Evolutionary conservation across 2,797 vertebrate species (phyloP), one percentile per base, ranked within the genome.

Genomic region (Vespertilio murinus): DNA sequence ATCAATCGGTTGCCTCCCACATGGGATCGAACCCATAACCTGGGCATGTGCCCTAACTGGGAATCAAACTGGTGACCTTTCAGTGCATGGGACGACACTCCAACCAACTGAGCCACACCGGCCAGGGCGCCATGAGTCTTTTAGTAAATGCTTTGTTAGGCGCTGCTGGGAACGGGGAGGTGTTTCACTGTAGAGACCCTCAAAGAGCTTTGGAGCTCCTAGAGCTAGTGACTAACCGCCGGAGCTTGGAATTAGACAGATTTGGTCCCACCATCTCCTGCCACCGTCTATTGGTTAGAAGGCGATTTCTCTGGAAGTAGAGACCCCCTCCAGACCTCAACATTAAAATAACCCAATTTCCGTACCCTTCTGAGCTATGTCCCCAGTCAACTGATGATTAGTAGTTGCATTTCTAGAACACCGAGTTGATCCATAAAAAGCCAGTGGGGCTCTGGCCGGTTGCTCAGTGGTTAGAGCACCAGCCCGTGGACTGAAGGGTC

Each of bases 301-400:
- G 73, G 65, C 85, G 10, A 4, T 87, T 89, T 91, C 25, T 56
- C 80, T 16, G 35, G n/a, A 94, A 52, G 42, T 40, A 28, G 8
- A 7, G 47, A 12, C 5, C 30, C 25, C 3, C 1, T 56, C 59
- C 42, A 52, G 59, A 88, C 30, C 90, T 90, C 54, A 56, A n/a
- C 4, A 23, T 40, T 86, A 81, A 94, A 94, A 93, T 61, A 90
- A 95, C 13, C 40, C 49, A n/a, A 73, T 93, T 85, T 49, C 16
- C n/a, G 14, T 33, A 74, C 23, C 17, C 18, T 80, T 95, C 25
- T 35, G 33, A 88, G 54, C 30, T 47, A 3, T 77, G 35, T 83
- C 22, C 33, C n/a, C 28, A 71, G 67, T 6, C n/a, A 42, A 70
- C 33, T 59, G 30, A 70, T 74, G 52, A 40, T n/a, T 49, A 54